A percentile compares a stretch with the other conserved stretches of the same genome.
Evolutionary conservation across 2,113 vertebrate species (phyloP).

Genomic region (Proteles cristata): DNA sequence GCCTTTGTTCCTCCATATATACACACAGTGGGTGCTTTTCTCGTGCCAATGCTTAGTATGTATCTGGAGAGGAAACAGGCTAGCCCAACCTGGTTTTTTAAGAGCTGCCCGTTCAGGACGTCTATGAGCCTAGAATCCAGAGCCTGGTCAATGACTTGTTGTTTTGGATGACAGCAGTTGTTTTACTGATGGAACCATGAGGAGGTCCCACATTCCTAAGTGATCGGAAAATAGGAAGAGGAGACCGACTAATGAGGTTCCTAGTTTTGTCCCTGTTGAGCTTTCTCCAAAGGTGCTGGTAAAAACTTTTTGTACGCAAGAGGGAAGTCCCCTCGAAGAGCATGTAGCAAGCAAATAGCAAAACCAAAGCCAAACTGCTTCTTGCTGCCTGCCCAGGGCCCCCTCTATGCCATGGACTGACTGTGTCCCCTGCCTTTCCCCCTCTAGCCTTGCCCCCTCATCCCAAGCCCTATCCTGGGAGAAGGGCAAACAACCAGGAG

Average conservation of each 20-base stretch:
- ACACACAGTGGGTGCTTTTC: not conserved
- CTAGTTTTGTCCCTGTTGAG: slow-evolving; percentile 39
- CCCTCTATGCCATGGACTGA: not conserved
- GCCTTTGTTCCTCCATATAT: not conserved
- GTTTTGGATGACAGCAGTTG: slow-evolving; percentile 34
- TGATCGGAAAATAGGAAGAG: not conserved
- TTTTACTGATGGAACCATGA: slow-evolving; percentile 8
- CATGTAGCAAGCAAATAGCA: not conserved
- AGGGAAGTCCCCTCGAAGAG: not conserved
- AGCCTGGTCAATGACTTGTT: slow-evolving; percentile 9
- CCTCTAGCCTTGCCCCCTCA: not conserved
- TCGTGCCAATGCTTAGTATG: not conserved
- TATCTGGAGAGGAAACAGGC: not conserved
- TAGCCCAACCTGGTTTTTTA: slow-evolving; percentile 3
- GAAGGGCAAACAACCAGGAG: not conserved
- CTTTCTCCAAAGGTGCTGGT: slow-evolving; percentile 18
- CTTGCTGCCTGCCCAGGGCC: not conserved
- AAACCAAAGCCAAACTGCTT: not conserved
- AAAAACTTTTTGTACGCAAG: not conserved
- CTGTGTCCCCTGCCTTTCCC: not conserved
- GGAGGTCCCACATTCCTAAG: slow-evolving; percentile 2
- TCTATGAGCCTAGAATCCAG: slow-evolving; percentile 10
- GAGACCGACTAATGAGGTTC: not conserved
- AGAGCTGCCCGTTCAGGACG: not conserved
- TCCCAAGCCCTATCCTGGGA: not conserved